A percentile compares a stretch with the other conserved stretches of the same genome.
Evolutionary conservation across 1,140 invertebrate species (phyloP).

Genomic region (Diploscapter pachys): DNA sequence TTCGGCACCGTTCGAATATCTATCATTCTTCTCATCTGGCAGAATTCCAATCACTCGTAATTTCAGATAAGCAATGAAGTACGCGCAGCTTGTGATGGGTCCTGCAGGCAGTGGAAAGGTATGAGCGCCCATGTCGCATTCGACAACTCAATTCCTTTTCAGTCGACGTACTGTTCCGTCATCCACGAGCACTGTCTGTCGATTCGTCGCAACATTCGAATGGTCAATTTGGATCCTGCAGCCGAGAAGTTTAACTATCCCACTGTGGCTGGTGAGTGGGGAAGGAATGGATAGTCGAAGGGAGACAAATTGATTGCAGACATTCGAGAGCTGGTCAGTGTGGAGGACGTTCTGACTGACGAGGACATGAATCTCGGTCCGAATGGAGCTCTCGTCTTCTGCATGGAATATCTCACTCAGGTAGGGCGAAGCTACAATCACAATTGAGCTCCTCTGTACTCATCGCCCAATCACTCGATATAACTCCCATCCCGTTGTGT

Average conservation of each 20-base stretch:
- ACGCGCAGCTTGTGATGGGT: conserved; percentile 88
- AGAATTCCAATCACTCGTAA: too few species aligned
- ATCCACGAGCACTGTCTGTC: conserved; percentile 79
- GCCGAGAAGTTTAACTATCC: conserved; percentile 91
- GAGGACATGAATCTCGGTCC: conserved; percentile 89
- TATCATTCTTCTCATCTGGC: too few species aligned
- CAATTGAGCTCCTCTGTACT: not conserved
- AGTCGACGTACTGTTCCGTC: conserved; percentile 89
- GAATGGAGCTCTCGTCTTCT: conserved; percentile 93
- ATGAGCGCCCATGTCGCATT: conserved; percentile 51
- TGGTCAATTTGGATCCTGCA: conserved; percentile 95
- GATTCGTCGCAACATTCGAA: conserved; percentile 72
- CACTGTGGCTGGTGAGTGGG: conserved; percentile 67
- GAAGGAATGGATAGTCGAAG: not conserved
- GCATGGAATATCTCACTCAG: conserved; percentile 70
- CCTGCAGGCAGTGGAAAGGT: conserved; percentile 92
- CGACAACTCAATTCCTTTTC: conserved; percentile 52
- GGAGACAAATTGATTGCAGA: conserved; percentile 64
- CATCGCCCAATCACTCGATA: not conserved
- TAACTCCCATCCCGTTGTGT: not conserved
- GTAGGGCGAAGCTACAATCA: too few species aligned
- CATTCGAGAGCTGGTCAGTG: conserved; percentile 84
- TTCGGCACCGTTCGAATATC: too few species aligned
- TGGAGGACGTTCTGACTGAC: conserved; percentile 96
- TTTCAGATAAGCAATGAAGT: conserved; percentile 60